These are phyloP conservation scores for Sarcophaga carnaria DNA, from an alignment of 2,888 invertebrate species.

Conservation along the genomic window DNA sequence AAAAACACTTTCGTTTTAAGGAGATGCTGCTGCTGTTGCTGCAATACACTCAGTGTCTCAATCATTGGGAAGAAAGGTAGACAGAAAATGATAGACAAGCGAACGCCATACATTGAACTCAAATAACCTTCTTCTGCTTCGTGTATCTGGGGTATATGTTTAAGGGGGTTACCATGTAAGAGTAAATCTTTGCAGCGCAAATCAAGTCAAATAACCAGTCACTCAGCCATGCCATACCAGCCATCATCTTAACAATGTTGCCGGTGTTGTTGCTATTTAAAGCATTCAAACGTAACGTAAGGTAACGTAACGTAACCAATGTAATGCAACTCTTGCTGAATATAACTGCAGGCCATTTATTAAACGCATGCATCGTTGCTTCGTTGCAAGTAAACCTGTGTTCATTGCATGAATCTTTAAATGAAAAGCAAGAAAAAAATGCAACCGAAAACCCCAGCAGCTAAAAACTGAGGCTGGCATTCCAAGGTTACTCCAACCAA, in stretches of 20 bases:
- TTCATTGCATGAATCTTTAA: constrained; percentile 51
- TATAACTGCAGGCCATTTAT: constrained; percentile 62
- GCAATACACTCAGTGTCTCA: too few relatives aligned
- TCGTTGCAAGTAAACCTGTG: constrained; percentile 48
- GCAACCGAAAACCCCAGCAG: neutral
- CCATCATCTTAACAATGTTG: neutral
- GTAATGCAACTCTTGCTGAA: constrained; percentile 26
- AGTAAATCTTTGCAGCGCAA: too few relatives aligned
- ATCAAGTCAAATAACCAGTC: too few relatives aligned
- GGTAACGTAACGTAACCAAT: constrained; percentile 26
- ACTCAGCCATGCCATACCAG: too few relatives aligned
- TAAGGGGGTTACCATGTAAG: too few relatives aligned
- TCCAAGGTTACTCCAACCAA: too few relatives aligned
- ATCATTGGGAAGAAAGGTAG: neutral
- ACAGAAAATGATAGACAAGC: constrained; percentile 62
- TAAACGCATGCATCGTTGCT: constrained; percentile 65
- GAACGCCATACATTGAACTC: constrained; percentile 55
- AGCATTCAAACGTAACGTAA: constrained; percentile 43
- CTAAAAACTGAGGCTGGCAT: too few relatives aligned
- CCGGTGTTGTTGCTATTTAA: neutral
- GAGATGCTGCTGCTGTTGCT: too few relatives aligned
- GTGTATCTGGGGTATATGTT: too few relatives aligned
- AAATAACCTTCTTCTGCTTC: constrained; percentile 20
- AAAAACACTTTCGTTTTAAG: too few relatives aligned
- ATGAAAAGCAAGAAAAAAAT: neutral